Base-by-base conservation (phyloP, 2,113 vertebrate genomes). In the Cairina moschata region DNA sequence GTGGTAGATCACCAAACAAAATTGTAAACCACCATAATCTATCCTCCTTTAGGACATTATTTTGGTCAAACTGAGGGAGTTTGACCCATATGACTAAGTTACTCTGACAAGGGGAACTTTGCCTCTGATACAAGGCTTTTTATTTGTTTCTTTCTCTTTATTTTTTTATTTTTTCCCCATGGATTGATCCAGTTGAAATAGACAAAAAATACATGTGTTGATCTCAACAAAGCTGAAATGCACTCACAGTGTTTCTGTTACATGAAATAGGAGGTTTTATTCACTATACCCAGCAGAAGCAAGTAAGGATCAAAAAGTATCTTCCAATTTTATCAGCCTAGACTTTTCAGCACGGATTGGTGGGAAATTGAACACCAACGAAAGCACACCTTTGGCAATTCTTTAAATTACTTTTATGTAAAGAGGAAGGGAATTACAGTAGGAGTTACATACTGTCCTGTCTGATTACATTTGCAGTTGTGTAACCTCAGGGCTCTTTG, bases 241-340 rank as follows among this genome's bases (percentile, higher is more conserved):
- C 32, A 65, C 6, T 29, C 29, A 38, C 11, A 5, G 17, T 34
- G 59, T 92, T 89, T 74, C 42, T 80, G 23, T 46, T 76, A 17
- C 2, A 1, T 3, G 6, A 42, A 62, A n/a, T n/a, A 10, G 65
- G n/a, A 29, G 1, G 48, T 50, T 1, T 13, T 73, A 80, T 29
- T 5, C 28, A 22, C 23, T 63, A 12, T 18, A 68, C 4, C 6
- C 28, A 48, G 29, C 13, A 75, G n/a, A 88, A 66, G 12, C 17
- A 89, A 83, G 28, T 52, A 46, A 82, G 58, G 31, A 62, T n/a
- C 29, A 58, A 50, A 8, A 36, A 28, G 9, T 73, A 2, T 83
- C 88, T 62, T 85, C 42, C 87, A 63, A 75, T 20, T 55, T 63
- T 58, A 25, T 78, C 25, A 52, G 50, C 71, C 29, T 60, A 34